phyloP scores from a whole-genome alignment of 1,140 invertebrate genomes.

The Bombus consobrinus region DNA sequence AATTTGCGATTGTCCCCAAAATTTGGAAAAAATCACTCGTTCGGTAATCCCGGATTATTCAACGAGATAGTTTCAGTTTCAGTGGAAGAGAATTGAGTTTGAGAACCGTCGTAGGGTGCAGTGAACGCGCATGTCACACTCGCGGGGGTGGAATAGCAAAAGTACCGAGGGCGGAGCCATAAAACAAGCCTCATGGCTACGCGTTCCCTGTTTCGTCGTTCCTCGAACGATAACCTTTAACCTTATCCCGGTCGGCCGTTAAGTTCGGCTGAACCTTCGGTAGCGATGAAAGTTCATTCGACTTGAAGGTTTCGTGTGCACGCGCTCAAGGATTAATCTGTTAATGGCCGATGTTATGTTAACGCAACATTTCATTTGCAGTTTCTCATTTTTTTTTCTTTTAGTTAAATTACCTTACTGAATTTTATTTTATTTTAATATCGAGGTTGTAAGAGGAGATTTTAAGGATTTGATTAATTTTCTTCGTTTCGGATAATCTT shows the following conservation, averaged over 20 bases:
- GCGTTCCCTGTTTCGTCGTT: constrained; percentile 52
- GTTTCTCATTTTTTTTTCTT: not conserved
- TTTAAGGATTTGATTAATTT: not conserved
- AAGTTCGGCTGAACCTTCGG: constrained; percentile 60
- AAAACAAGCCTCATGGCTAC: constrained; percentile 62
- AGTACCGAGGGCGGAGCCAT: constrained; percentile 55
- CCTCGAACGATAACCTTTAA: constrained; percentile 70
- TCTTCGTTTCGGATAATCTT: not conserved
- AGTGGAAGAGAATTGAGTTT: constrained; percentile 3
- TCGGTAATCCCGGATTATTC: constrained; percentile 8
- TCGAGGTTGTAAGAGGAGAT: not conserved
- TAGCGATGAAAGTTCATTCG: constrained; percentile 66
- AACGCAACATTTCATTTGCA: not conserved
- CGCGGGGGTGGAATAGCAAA: constrained; percentile 62
- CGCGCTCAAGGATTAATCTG: not conserved
- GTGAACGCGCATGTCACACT: constrained; percentile 59
- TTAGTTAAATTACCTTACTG: not conserved
- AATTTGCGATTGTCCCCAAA: constrained; percentile 22
- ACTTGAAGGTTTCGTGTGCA: constrained; percentile 51
- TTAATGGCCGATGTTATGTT: not conserved
- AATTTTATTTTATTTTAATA: not conserved
- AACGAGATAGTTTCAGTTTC: not conserved
- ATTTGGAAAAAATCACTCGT: constrained; percentile 8
- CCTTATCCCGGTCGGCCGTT: constrained; percentile 66
- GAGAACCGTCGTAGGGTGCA: constrained; percentile 59